Evolutionary conservation across 2,888 invertebrate genomes (phyloP), one percentile per base, ranked within the genome.

Genomic region (Orgyia antiqua): DNA sequence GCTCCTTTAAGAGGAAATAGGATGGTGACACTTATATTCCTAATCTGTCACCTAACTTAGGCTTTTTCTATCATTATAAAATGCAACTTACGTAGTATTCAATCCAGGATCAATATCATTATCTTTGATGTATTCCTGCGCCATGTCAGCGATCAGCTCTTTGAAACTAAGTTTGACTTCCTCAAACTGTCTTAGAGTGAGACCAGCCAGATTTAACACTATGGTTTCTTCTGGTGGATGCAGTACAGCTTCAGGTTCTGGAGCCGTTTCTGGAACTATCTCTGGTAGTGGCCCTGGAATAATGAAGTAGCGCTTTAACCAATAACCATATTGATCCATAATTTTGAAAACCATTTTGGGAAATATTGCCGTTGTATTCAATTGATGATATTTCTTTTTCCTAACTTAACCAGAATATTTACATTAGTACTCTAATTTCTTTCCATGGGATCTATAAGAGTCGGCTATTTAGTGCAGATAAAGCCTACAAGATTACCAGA

Each of bases 71-170:
- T n/a, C n/a, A n/a, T n/a, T n/a, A n/a, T n/a, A n/a, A n/a, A n/a
- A n/a, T n/a, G n/a, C n/a, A 15, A 82, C 84, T 83, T 23, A 84
- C 84, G 79, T 80, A 3, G 61, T 53, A n/a, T 77, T 74, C 1
- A 62, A 24, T 31, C 78, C 83, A 1, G 54, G 57, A 0, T 70
- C 52, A n/a, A 86, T 69, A 0, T 47, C 42, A 8, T 79, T 66
- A 0, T 62, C 54, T 8, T 34, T 50, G 33, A 86, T 74, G 36
- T 80, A 87, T 43, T 64, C 40, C 1, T 68, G 62, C 0, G 84
- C 82, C 79, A 87, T 84, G 11, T 72, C 69, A 7, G 82, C 83
- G 0, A 87, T 26, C 8, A 86, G 48, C 1, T 41, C 29, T 0
- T 60, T 41, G 67, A 87, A 84, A 7, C 61, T 42, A 1, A 70